Evolutionary conservation across 2,888 invertebrate species (phyloP).

Genomic region (Leptopilina syphax): DNA sequence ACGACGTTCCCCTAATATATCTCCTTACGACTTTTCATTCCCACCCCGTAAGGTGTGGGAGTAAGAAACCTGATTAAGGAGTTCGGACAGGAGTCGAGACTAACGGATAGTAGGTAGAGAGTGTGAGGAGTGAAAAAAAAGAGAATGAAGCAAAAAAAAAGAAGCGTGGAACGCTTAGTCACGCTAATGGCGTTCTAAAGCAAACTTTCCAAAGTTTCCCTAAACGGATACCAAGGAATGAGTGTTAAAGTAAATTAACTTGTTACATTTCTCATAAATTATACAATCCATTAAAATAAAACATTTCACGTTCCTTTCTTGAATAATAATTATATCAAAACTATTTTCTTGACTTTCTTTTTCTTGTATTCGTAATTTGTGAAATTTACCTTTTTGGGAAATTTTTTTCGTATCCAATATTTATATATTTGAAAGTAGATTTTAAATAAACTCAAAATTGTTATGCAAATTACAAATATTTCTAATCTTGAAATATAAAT

Average conservation of each 20-base stretch:
- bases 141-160: too few relatives aligned
- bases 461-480: too few relatives aligned
- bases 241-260: neutral
- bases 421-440: too few relatives aligned
- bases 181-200: constrained; percentile 24
- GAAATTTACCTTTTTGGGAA: too few relatives aligned
- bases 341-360: too few relatives aligned
- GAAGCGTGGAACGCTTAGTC: constrained; percentile 15
- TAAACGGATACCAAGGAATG: constrained; percentile 7
- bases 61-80: constrained; percentile 66
- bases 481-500: too few relatives aligned
- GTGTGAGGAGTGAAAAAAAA: constrained; percentile 19
- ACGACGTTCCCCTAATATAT: constrained; percentile 69
- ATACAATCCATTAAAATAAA: neutral
- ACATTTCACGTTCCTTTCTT: too few relatives aligned
- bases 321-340: too few relatives aligned
- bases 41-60: constrained; percentile 43
- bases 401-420: too few relatives aligned
- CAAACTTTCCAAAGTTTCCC: constrained; percentile 8
- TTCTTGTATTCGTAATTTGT: too few relatives aligned
- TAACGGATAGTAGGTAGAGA: constrained; percentile 22
- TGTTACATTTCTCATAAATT: neutral
- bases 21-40: constrained; percentile 66
- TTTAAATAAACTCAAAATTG: too few relatives aligned
- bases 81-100: constrained; percentile 39